phyloP scores from a whole-genome alignment of 2,113 vertebrate genomes.

The Monarcha castaneiventris region DNA sequence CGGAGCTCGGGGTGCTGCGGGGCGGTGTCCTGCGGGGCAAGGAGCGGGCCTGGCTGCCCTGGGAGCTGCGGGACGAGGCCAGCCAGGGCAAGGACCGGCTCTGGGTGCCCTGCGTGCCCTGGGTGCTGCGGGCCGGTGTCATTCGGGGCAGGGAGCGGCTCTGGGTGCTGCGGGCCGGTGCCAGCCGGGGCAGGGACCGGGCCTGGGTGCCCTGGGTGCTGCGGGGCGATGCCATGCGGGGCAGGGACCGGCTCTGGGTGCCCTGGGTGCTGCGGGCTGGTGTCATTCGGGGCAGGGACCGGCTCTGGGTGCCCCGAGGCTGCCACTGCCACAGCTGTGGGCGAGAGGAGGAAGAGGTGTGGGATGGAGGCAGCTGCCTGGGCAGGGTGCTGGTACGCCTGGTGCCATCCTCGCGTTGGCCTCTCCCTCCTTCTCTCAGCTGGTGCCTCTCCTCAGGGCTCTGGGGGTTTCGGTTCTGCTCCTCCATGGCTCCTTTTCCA shows the following conservation, averaged over 20 bases:
- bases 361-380: neutral
- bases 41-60: neutral
- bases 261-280: neutral
- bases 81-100: neutral
- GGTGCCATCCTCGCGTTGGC: neutral
- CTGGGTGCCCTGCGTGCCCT: too few relatives aligned
- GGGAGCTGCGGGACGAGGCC: fast-evolving
- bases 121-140: neutral
- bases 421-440: neutral
- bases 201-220: neutral
- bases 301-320: neutral
- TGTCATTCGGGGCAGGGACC: neutral
- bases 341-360: neutral
- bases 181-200: neutral
- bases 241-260: too few relatives aligned
- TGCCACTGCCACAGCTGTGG: neutral
- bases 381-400: neutral
- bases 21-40: fast-evolving
- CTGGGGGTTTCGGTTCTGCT: neutral
- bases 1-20: neutral
- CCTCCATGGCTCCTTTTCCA: neutral
- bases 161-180: neutral
- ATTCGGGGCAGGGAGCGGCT: neutral
- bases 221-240: neutral
- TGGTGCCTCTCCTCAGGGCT: neutral